Base-by-base conservation (phyloP, 2,888 invertebrate genomes). In the Tortricodes alternella region DNA sequence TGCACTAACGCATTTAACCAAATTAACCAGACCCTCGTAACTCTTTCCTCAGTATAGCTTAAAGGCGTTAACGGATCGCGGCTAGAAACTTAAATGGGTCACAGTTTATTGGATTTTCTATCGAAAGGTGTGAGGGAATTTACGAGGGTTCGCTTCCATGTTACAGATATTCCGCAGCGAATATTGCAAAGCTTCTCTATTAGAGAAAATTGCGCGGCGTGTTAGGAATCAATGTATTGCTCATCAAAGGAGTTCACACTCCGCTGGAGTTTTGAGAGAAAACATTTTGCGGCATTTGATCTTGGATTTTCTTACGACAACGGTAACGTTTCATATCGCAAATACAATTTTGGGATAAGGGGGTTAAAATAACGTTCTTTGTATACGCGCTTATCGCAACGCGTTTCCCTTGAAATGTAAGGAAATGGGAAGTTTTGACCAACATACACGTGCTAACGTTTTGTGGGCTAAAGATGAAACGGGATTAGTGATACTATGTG, bases 1-100 rank as follows among this genome's bases (percentile, higher is more conserved):
- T 55, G 53, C 23, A 56, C 27, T 37, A 43, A 44, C 49, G 64
- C 62, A 64, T 62, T 58, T 29, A 62, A 59, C 61, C 60, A 50
- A 60, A 63, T 63, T 66, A 66, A 63, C 62, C 66, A 64, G 64
- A 62, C 53, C 61, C 13, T 23, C 50, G 56, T 56, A 50, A 49
- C 56, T 56, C 44, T 50, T 55, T 29, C 38, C 19, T 62, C 44
- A 61, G 63, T 63, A 61, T 60, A 58, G 66, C 62, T 63, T 67
- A 63, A 63, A 65, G 64, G 67, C 62, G 67, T 63, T 62, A 62
- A 57, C 53, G 46, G 41, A 52, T 62, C 59, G 60, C 59, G 59
- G 67, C 61, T 61, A 34, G 63, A 23, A 55, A 61, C 59, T 67
- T 67, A 66, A 66, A 70, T 70, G 58, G 63, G 55, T 70, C 66